phyloP scores from a whole-genome alignment of 30 jellyfish, hydroid and myxozoan genomes.

The Rhopilema esculentum region DNA sequence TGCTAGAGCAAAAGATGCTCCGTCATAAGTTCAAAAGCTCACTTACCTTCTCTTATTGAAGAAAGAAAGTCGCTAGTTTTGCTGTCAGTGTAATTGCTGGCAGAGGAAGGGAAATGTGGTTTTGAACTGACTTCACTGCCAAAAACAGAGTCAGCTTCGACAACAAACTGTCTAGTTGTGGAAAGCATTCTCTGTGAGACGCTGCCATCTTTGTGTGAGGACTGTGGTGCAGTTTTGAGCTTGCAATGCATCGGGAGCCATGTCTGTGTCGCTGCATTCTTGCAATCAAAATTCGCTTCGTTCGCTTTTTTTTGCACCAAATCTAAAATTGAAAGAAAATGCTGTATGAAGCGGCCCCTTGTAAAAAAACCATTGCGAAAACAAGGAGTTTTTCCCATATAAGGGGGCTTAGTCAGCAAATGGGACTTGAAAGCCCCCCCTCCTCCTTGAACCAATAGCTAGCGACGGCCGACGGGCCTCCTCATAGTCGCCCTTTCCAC shows the following conservation, averaged over 20 bases:
- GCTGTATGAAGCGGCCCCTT: neutral
- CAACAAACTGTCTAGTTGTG: conserved; percentile 16
- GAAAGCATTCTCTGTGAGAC: conserved; percentile 8
- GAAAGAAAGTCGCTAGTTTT: conserved; percentile 48
- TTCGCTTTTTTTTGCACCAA: conserved; percentile 3
- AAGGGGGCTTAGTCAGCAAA: no score
- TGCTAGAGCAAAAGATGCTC: no score
- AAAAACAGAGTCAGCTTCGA: conserved; percentile 62
- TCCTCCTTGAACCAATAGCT: no score
- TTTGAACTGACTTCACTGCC: conserved; percentile 68
- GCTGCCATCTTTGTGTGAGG: conserved; percentile 61
- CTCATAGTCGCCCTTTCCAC: no score
- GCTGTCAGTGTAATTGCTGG: conserved; percentile 69
- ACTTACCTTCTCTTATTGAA: conserved; percentile 49
- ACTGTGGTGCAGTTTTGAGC: conserved; percentile 37
- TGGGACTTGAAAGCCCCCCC: no score
- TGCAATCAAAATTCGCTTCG: conserved; percentile 1
- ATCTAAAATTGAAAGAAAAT: neutral
- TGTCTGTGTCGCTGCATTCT: conserved; percentile 67
- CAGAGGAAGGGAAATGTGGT: conserved; percentile 75
- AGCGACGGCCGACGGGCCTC: no score
- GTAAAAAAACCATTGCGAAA: no score
- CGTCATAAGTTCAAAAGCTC: neutral
- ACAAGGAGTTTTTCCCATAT: no score
- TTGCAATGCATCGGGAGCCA: conserved; percentile 48